phyloP scores from a whole-genome alignment of 1,140 invertebrate species.

The Drosophila sechellia region DNA sequence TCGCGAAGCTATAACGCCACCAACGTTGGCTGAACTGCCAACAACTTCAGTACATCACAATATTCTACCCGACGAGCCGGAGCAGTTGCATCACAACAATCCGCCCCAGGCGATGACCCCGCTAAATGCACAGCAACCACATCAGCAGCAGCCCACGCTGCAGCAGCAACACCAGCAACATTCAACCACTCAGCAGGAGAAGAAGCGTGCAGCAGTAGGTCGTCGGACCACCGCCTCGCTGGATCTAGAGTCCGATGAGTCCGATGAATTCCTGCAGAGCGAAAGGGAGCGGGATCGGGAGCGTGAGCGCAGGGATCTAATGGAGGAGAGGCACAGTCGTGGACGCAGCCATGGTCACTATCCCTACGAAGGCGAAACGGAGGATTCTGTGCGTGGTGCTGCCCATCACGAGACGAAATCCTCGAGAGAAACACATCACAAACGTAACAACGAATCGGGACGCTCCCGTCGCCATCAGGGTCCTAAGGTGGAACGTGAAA shows the following conservation, averaged over 20 bases:
- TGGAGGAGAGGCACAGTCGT: constrained; percentile 52
- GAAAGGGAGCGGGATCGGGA: constrained; percentile 39
- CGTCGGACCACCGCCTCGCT: constrained; percentile 44
- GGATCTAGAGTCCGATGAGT: constrained; percentile 67
- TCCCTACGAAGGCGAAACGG: constrained; percentile 69
- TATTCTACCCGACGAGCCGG: constrained; percentile 25
- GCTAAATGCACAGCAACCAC: constrained; percentile 1
- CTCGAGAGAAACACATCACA: constrained; percentile 38
- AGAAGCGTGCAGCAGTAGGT: constrained; percentile 35
- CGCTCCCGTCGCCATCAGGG: constrained; percentile 38
- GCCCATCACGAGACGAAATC: constrained; percentile 32
- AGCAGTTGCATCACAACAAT: constrained; percentile 27
- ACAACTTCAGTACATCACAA: constrained; percentile 15
- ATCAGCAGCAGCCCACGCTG: constrained; percentile 1
- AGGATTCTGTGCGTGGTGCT: constrained; percentile 64
- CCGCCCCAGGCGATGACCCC: neutral
- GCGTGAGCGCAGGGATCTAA: constrained; percentile 24
- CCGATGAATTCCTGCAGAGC: constrained; percentile 64
- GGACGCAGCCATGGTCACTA: constrained; percentile 61
- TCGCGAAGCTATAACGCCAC: constrained; percentile 47
- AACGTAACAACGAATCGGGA: constrained; percentile 42
- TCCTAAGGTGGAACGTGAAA: constrained; percentile 32
- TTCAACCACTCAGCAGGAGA: constrained; percentile 25
- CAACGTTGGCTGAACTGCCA: constrained; percentile 1
- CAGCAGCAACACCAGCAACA: neutral